Conservation (phyloP, 2,888 invertebrate genomes). For the Pachydiplax longipennis region DNA sequence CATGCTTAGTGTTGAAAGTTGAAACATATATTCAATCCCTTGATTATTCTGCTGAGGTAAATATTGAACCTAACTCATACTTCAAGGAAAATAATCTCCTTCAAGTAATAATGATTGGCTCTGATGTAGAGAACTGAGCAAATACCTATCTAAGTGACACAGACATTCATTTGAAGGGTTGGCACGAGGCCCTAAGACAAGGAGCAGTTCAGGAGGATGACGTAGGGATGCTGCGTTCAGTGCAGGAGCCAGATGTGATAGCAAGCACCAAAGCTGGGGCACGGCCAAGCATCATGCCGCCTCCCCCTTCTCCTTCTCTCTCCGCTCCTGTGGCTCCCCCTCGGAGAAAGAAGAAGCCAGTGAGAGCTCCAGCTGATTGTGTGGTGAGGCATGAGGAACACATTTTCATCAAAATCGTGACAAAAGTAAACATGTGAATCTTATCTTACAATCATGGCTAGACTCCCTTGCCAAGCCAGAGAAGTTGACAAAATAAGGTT, state of each 20-base stretch:
- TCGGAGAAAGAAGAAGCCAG: slow-evolving; percentile 74
- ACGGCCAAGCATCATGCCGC: slow-evolving; percentile 60
- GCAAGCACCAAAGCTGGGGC: slow-evolving; percentile 77
- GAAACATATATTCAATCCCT: too few relatives aligned
- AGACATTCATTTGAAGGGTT: not conserved
- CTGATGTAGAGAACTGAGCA: too few relatives aligned
- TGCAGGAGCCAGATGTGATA: slow-evolving; percentile 90
- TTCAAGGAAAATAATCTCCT: too few relatives aligned
- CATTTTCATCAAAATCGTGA: not conserved
- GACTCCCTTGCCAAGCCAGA: not conserved
- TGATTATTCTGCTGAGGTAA: too few relatives aligned
- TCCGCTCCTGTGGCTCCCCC: slow-evolving; percentile 77
- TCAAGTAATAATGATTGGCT: too few relatives aligned
- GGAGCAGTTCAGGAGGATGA: slow-evolving; percentile 5
- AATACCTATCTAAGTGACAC: too few relatives aligned
- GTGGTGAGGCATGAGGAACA: slow-evolving; percentile 32
- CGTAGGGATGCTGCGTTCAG: slow-evolving; percentile 56
- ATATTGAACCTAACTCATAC: too few relatives aligned
- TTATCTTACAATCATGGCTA: not conserved
- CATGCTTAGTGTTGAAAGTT: too few relatives aligned
- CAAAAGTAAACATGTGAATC: not conserved
- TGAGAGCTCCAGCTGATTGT: slow-evolving; percentile 18
- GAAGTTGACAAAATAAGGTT: not conserved
- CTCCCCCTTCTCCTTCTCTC: slow-evolving; percentile 56
- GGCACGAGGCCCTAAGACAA: slow-evolving; percentile 17